These are phyloP conservation scores for Drosophila multiciliata DNA, from an alignment of 2,888 invertebrate species.

Conservation along the genomic window DNA sequence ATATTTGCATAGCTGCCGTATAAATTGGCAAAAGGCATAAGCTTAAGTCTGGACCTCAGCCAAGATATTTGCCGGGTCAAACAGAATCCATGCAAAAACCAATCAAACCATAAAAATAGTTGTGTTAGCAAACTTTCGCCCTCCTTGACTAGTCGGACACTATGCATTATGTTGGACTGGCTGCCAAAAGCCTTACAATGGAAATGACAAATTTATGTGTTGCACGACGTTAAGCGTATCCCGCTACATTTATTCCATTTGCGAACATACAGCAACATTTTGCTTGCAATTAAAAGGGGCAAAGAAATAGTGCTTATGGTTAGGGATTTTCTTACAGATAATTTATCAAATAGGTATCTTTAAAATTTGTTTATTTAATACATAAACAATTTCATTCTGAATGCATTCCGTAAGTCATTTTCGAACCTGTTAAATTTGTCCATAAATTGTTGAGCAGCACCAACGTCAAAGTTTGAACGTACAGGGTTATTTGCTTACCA, in stretches of 20 bases:
- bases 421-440: not conserved
- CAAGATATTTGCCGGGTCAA: conserved; percentile 42
- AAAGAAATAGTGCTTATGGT: not conserved
- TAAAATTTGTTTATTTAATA: not conserved
- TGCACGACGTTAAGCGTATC: conserved; percentile 43
- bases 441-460: not conserved
- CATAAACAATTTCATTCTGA: not conserved
- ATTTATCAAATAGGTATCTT: not conserved
- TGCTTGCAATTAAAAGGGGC: conserved; percentile 34
- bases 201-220: not conserved
- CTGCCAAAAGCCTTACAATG: conserved; percentile 46
- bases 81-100: conserved; percentile 42
- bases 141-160: not conserved
- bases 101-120: conserved; percentile 52
- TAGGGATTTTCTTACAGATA: not conserved
- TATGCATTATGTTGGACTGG: not conserved
- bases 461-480: not conserved
- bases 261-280: conserved; percentile 2
- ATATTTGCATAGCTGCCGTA: not conserved
- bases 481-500: conserved; percentile 20
- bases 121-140: conserved; percentile 31
- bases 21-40: conserved; percentile 3
- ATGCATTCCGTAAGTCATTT: not conserved
- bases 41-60: conserved; percentile 15
- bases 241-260: conserved; percentile 27